Conservation (phyloP, 2,888 invertebrate species). For the Strigamia transsilvanica region DNA sequence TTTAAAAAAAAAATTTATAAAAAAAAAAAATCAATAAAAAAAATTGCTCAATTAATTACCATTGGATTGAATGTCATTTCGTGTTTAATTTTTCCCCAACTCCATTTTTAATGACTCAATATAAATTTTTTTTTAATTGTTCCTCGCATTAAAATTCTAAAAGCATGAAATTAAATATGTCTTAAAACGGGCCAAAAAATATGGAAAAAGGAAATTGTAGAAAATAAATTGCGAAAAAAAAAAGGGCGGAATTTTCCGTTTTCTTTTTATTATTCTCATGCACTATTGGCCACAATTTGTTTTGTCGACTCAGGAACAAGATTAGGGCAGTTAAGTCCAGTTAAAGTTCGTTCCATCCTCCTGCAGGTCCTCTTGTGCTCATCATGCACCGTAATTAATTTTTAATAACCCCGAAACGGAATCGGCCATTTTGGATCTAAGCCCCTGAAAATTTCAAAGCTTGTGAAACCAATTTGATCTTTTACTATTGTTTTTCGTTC, state of each 20-base stretch:
- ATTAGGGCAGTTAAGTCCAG: slow-evolving; percentile 40
- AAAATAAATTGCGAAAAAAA: background rate
- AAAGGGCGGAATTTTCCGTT: background rate
- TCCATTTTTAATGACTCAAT: slow-evolving; percentile 17
- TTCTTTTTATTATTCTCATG: slow-evolving; percentile 1
- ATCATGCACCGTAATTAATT: background rate
- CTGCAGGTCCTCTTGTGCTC: background rate
- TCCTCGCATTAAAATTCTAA: background rate
- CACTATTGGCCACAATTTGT: slow-evolving; percentile 34
- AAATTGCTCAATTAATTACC: slow-evolving; percentile 43
- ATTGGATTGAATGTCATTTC: slow-evolving; percentile 35
- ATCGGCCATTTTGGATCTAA: slow-evolving; percentile 4
- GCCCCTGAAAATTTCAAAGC: background rate
- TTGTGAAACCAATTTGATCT: background rate
- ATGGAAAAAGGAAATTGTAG: background rate
- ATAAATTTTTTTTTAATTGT: background rate
- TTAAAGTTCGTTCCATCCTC: slow-evolving; percentile 25
- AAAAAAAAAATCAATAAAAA: background rate
- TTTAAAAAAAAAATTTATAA: background rate
- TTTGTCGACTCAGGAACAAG: slow-evolving; percentile 31
- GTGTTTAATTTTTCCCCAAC: background rate
- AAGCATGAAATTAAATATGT: background rate
- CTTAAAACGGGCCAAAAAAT: no score
- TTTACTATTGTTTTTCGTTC: slow-evolving; percentile 50
- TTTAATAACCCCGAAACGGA: slow-evolving; percentile 2